These are phyloP conservation scores for Azorinus chamasolen DNA, from an alignment of 2,888 invertebrate genomes.

Conservation along the genomic window DNA sequence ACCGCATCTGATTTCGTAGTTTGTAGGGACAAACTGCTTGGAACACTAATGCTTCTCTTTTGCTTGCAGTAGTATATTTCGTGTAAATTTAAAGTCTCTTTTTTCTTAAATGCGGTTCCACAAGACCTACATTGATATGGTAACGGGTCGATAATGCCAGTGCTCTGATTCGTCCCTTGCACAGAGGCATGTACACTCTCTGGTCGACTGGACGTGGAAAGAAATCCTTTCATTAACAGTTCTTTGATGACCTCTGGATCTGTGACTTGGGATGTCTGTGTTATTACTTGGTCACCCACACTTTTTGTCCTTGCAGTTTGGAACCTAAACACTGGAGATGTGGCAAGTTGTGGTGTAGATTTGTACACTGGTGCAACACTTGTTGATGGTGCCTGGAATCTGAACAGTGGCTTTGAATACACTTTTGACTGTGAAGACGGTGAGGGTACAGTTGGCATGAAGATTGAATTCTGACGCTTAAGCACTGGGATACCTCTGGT, in stretches of 20 bases:
- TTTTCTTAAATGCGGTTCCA: conserved; percentile 92
- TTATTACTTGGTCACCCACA: conserved; percentile 26
- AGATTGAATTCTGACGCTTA: conserved; percentile 43
- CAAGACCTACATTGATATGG: conserved; percentile 90
- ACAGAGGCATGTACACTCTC: too few species aligned
- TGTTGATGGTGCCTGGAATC: conserved; percentile 24
- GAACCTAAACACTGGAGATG: conserved; percentile 35
- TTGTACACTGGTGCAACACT: background rate
- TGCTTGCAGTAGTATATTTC: conserved; percentile 91
- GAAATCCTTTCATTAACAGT: conserved; percentile 89
- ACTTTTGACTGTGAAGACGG: background rate
- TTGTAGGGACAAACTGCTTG: conserved; percentile 4
- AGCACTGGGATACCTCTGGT: conserved; percentile 20
- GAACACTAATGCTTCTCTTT: conserved; percentile 8
- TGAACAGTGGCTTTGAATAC: conserved; percentile 33
- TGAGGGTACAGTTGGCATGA: conserved; percentile 21
- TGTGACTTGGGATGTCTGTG: conserved; percentile 87
- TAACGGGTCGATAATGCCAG: too few species aligned
- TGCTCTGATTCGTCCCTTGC: too few species aligned
- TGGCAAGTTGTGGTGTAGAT: background rate
- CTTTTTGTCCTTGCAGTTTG: conserved; percentile 35
- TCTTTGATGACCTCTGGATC: conserved; percentile 90
- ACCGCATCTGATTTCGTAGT: conserved; percentile 10
- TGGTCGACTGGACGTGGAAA: too few species aligned
- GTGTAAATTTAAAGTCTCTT: conserved; percentile 93